These are phyloP conservation scores for Polyommatus iphigenia DNA, from an alignment of 2,888 invertebrate genomes.

Conservation along the genomic window DNA sequence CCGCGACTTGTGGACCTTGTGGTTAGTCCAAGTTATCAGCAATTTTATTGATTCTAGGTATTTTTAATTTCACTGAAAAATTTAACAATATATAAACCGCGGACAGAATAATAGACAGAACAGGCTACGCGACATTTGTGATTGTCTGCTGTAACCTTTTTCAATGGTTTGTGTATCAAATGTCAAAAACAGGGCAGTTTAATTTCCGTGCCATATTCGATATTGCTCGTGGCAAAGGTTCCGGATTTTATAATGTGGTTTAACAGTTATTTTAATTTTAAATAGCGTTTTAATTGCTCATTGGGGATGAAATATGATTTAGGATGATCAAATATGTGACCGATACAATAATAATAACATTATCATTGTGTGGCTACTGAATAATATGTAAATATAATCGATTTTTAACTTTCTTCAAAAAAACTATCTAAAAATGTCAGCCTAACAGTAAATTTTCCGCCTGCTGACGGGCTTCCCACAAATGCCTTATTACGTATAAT, in stretches of 20 bases:
- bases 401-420: no score
- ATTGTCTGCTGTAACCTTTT: slow-evolving; percentile 7
- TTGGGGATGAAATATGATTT: background rate
- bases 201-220: background rate
- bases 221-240: background rate
- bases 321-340: background rate
- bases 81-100: no score
- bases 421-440: no score
- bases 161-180: slow-evolving; percentile 6
- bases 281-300: background rate
- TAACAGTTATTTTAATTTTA: background rate
- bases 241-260: background rate
- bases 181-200: slow-evolving; percentile 15
- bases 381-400: no score
- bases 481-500: background rate
- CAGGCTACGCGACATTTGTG: slow-evolving; percentile 4
- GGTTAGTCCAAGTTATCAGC: no score
- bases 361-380: no score
- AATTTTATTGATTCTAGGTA: no score
- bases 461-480: background rate
- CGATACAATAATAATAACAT: background rate
- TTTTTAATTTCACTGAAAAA: no score
- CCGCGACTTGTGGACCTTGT: background rate
- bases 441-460: no score
- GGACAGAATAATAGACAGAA: no score